These are phyloP conservation scores for Trichonephila clavipes DNA, from an alignment of 1,140 invertebrate genomes.

Conservation along the genomic window DNA sequence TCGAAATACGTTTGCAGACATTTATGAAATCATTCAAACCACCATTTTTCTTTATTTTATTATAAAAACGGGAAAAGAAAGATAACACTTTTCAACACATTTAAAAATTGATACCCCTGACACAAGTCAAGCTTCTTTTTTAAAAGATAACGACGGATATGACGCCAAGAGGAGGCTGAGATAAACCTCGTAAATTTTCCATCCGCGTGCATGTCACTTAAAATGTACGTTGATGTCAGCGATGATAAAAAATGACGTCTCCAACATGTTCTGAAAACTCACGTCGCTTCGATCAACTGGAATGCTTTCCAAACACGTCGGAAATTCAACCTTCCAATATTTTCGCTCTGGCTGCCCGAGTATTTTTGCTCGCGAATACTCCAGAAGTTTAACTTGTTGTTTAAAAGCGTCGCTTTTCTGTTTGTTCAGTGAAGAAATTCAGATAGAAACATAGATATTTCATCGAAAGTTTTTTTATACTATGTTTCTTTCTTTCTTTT, in stretches of 20 bases:
- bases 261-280: slow-evolving; percentile 19
- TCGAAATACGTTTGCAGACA: not conserved
- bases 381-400: not conserved
- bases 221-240: slow-evolving; percentile 42
- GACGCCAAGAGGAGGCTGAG: slow-evolving; percentile 7
- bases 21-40: no score
- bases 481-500: no score
- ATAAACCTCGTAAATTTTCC: slow-evolving; percentile 52
- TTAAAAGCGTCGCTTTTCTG: not conserved
- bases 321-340: not conserved
- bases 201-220: slow-evolving; percentile 40
- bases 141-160: slow-evolving; percentile 44
- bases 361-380: not conserved
- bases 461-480: no score
- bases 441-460: no score
- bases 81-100: not conserved
- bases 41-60: not conserved
- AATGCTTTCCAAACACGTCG: slow-evolving; percentile 3
- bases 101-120: not conserved
- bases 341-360: not conserved
- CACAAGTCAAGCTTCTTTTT: not conserved
- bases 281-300: slow-evolving; percentile 5
- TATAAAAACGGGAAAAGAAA: not conserved
- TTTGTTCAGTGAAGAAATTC: no score
- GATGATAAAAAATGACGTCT: slow-evolving; percentile 31